Evolutionary conservation across 2,113 vertebrate genomes (phyloP).

Genomic region (Fulmarus glacialis): DNA sequence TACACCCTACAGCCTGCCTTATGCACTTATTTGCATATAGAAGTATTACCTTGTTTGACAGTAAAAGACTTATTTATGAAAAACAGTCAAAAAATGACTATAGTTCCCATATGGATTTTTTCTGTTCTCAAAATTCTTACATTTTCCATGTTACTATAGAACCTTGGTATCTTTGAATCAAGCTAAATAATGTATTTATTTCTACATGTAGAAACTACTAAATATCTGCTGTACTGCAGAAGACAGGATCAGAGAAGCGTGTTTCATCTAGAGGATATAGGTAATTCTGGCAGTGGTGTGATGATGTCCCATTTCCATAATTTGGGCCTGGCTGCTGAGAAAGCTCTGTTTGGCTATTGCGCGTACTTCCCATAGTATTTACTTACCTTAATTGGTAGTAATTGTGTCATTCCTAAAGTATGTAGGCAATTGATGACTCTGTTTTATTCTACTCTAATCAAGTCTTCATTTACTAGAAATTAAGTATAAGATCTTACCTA

Average conservation of each 20-base stretch:
- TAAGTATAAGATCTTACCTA: background rate
- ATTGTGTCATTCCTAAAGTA: background rate
- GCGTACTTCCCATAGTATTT: background rate
- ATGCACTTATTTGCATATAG: background rate
- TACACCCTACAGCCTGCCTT: rapidly evolving
- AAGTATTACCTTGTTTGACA: background rate
- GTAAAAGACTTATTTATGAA: background rate
- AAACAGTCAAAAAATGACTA: background rate
- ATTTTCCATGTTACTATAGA: background rate
- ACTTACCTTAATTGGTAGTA: background rate
- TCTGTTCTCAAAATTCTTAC: background rate
- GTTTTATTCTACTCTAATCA: background rate
- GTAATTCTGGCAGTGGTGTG: background rate
- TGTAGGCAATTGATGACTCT: rapidly evolving
- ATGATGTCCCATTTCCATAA: background rate
- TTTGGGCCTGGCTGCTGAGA: background rate
- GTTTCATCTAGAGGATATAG: background rate
- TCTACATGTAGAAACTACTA: background rate
- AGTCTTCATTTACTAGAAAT: background rate
- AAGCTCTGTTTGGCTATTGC: background rate
- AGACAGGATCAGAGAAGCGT: background rate
- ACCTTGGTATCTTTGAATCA: background rate
- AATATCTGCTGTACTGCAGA: background rate
- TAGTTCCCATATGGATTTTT: background rate
- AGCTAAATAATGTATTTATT: background rate